Evolutionary conservation across 2,888 invertebrate species (phyloP).

Genomic region (Eristalinus aeneus): DNA sequence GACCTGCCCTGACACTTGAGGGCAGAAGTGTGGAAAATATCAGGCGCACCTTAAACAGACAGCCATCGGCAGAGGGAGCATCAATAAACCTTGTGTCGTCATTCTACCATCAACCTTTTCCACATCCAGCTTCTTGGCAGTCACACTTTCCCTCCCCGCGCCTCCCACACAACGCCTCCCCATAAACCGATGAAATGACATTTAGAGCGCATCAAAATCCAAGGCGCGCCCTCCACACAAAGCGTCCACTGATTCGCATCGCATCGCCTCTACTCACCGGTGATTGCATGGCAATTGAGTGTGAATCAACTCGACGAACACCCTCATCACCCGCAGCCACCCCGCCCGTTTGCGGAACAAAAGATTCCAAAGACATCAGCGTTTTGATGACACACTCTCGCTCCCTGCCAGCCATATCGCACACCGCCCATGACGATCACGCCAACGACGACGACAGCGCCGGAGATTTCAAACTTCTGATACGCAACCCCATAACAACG

Average conservation of each 20-base stretch:
- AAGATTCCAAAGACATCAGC: not conserved
- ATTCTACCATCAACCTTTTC: too few relatives aligned
- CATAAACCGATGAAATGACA: too few relatives aligned
- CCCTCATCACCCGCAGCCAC: not conserved
- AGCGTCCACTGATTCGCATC: not conserved
- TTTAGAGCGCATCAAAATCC: not conserved
- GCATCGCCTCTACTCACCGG: not conserved
- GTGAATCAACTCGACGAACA: not conserved
- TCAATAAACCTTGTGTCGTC: too few relatives aligned
- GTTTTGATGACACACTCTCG: not conserved
- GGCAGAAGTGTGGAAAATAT: too few relatives aligned
- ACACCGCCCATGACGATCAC: not conserved
- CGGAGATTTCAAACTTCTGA: conserved; percentile 17
- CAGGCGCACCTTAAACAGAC: too few relatives aligned
- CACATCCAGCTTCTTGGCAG: too few relatives aligned
- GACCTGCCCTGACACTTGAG: too few relatives aligned
- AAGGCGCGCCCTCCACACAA: not conserved
- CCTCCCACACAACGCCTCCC: too few relatives aligned
- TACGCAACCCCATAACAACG: not conserved
- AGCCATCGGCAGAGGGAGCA: too few relatives aligned
- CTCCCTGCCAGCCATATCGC: not conserved
- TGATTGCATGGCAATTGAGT: not conserved
- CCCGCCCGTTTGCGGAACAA: not conserved
- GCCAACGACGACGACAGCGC: not conserved
- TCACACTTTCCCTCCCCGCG: too few relatives aligned